Conservation (phyloP, 2,888 invertebrate genomes). For the Acrobasis suavella region DNA sequence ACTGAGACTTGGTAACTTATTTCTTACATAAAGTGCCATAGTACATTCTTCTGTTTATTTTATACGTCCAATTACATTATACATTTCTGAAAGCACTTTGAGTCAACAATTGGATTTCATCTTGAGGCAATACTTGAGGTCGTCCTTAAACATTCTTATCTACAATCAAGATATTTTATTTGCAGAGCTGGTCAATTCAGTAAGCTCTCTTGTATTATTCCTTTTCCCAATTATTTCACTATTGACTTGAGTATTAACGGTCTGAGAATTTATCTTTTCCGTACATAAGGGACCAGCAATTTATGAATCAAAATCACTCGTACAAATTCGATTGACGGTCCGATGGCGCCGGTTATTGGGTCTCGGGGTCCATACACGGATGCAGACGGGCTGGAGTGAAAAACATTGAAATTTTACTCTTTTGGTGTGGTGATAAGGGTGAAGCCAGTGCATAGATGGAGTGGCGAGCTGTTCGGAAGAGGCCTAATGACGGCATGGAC, state of each 20-base stretch:
- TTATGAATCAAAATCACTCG: slow-evolving; percentile 59
- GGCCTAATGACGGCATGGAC: slow-evolving; percentile 76
- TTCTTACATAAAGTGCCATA: slow-evolving; percentile 12
- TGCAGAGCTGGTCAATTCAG: background rate
- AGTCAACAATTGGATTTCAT: slow-evolving; percentile 1
- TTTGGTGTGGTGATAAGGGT: slow-evolving; percentile 47
- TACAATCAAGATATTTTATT: slow-evolving; percentile 1
- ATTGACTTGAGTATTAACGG: slow-evolving; percentile 14
- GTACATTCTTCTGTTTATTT: slow-evolving; percentile 14
- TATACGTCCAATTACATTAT: slow-evolving; percentile 13
- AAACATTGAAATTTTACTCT: slow-evolving; percentile 41
- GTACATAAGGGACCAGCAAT: slow-evolving; percentile 44
- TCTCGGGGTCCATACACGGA: slow-evolving; percentile 49
- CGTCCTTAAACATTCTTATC: background rate
- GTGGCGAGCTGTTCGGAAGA: slow-evolving; percentile 64
- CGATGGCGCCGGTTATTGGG: slow-evolving; percentile 64
- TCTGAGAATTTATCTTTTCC: slow-evolving; percentile 6
- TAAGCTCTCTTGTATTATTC: background rate
- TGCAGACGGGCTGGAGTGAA: slow-evolving; percentile 34
- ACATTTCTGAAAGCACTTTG: slow-evolving; percentile 9
- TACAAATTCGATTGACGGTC: slow-evolving; percentile 57
- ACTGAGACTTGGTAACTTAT: slow-evolving; percentile 23
- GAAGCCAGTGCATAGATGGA: slow-evolving; percentile 41
- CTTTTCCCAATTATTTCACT: slow-evolving; percentile 7
- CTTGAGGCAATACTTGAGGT: no score